phyloP scores from a whole-genome alignment of 2,113 vertebrate genomes.

The Trachemys scripta region DNA sequence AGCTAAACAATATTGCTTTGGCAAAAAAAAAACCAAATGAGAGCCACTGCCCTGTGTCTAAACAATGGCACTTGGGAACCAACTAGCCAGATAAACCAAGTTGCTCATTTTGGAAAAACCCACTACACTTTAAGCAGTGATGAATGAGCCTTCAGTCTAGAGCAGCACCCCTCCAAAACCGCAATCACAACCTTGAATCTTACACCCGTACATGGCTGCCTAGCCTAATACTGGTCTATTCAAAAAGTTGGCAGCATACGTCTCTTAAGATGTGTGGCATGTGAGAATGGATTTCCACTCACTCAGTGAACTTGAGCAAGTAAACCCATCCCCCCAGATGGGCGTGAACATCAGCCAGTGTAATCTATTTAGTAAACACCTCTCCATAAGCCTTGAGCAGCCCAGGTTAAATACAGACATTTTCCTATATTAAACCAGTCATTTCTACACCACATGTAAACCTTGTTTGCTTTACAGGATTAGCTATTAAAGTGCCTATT shows the following conservation, averaged over 20 bases:
- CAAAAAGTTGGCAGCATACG: not conserved
- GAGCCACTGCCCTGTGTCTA: too few relatives aligned
- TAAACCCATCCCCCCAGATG: not conserved
- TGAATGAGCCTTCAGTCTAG: not conserved
- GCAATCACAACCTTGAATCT: not conserved
- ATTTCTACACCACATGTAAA: conserved; percentile 4
- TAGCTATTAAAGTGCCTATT: conserved; percentile 24
- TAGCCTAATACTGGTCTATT: not conserved
- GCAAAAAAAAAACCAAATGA: too few relatives aligned
- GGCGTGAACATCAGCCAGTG: not conserved
- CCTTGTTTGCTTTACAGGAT: conserved; percentile 54
- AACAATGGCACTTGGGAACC: too few relatives aligned
- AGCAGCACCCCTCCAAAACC: not conserved
- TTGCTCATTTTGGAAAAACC: not conserved
- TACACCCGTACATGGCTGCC: not conserved
- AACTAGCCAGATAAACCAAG: too few relatives aligned
- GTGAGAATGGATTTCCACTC: not conserved
- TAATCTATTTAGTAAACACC: not conserved
- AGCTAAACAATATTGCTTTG: too few relatives aligned
- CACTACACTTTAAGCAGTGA: not conserved
- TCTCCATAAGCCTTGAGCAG: not conserved
- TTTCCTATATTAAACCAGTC: not conserved
- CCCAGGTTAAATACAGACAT: not conserved
- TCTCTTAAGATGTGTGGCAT: not conserved
- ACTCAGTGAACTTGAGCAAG: not conserved